Evolutionary conservation across 2,888 invertebrate species (phyloP).

Genomic region (Perdita meconis): DNA sequence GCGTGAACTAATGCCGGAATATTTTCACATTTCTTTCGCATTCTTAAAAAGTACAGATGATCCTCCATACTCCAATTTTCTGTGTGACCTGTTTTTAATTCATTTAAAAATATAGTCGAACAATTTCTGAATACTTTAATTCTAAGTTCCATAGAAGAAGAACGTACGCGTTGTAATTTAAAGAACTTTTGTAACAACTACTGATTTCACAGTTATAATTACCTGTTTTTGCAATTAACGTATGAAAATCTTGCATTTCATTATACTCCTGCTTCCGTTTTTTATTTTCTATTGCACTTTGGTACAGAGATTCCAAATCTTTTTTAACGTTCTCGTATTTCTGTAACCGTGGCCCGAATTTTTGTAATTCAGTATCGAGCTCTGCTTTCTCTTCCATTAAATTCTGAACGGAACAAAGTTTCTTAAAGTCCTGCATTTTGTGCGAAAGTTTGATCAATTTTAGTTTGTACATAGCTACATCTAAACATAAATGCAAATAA

Average conservation of each 20-base stretch:
- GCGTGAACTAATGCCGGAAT: constrained; percentile 74
- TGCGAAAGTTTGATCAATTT: constrained; percentile 75
- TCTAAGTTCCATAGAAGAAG: too few relatives aligned
- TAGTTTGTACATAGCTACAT: constrained; percentile 73
- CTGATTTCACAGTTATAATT: constrained; percentile 1
- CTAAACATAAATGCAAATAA: constrained; percentile 61
- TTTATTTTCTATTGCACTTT: constrained; percentile 45
- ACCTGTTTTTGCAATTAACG: constrained; percentile 79
- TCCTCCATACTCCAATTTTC: constrained; percentile 80
- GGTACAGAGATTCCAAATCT: neutral
- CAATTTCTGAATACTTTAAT: neutral
- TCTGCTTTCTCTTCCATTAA: constrained; percentile 71
- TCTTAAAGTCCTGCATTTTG: constrained; percentile 76
- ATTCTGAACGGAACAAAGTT: constrained; percentile 60
- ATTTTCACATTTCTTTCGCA: constrained; percentile 72
- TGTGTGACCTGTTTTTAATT: constrained; percentile 74
- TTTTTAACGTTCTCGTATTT: constrained; percentile 69
- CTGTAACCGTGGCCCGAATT: constrained; percentile 65
- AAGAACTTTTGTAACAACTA: too few relatives aligned
- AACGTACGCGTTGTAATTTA: too few relatives aligned
- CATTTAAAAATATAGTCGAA: neutral
- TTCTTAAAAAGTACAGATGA: constrained; percentile 77
- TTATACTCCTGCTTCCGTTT: constrained; percentile 57
- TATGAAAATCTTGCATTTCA: constrained; percentile 74
- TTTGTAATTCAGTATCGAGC: constrained; percentile 71